These are phyloP conservation scores for Catharus fuscescens DNA, from an alignment of 2,113 vertebrate genomes.

Conservation along the genomic window DNA sequence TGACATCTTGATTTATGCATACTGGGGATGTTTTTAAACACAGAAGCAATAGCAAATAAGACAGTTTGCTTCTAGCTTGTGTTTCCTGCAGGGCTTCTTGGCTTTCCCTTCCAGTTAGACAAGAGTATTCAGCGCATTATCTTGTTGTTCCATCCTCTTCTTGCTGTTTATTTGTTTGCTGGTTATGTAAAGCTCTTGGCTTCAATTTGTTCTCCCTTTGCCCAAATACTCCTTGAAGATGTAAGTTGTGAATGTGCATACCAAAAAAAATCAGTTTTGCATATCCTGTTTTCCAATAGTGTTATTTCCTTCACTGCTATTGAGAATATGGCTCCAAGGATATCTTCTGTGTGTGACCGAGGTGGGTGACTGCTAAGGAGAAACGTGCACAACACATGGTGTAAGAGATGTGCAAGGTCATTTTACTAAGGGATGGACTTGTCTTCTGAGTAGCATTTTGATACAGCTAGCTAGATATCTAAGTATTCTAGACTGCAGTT, in stretches of 20 bases:
- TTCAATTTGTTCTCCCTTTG: not conserved
- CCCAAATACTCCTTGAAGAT: not conserved
- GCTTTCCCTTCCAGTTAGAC: conserved; percentile 12
- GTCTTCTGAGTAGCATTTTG: not conserved
- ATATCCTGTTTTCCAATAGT: conserved; percentile 11
- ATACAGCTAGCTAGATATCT: not conserved
- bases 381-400: not conserved
- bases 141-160: not conserved
- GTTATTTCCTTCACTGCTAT: not conserved
- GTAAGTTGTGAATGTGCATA: not conserved
- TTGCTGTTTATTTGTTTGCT: not conserved
- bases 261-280: not conserved
- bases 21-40: conserved; percentile 55
- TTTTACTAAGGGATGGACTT: not conserved
- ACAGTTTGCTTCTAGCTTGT: not conserved
- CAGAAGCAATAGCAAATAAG: conserved; percentile 47
- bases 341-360: not conserved
- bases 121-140: not conserved
- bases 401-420: not conserved
- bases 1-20: conserved; percentile 64
- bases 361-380: not conserved
- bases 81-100: conserved; percentile 41
- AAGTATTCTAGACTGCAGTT: not conserved
- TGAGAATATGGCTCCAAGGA: not conserved
- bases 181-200: not conserved